Evolutionary conservation across 2,888 invertebrate species (phyloP), one percentile per base, ranked within the genome.

Genomic region (Empis stercorea): DNA sequence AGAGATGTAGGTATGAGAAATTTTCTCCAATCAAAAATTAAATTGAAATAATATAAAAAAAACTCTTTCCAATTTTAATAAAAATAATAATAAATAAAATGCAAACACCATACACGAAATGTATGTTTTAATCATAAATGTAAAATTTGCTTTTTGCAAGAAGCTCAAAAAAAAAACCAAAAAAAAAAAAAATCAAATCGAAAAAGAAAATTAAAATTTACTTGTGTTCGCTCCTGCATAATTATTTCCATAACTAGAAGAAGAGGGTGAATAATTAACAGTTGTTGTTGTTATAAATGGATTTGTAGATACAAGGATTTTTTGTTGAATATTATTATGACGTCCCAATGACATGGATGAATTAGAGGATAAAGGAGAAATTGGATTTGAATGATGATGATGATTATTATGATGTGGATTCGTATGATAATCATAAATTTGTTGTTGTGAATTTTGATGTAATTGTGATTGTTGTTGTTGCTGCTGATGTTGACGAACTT

Each of bases 261-360:
- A 56, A 50, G 61, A 61, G 51, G 65, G 61, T 47, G 61, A 60
- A 51, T 61, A 66, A 50, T 68, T 63, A 48, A 66, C 61, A 16
- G 68, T 61, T 13, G 67, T 66, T 27, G 67, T 66, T 51, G 68
- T 67, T 55, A 69, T 65, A 51, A 69, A 68, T 46, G 70, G 70
- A 62, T 68, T 68, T 50, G 68, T 67, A n/a, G 69, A 64, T 44
- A 66, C 67, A 56, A 68, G 63, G 53, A 68, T 68, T 57, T 68
- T 68, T 56, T 68, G 68, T 52, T 68, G 68, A 44, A 63, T 65
- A 55, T 54, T 11, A 47, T 38, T 39, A 30, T 13, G 39, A 16
- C 20, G 10, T 55, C 55, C 20, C 55, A 55, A 44, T 65, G 53
- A 47, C 53, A 59, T 38, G 55, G 62, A 60, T 56, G 62, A 60